Percentiles rank a stretch among this genome's conserved stretches.
phyloP scores from a whole-genome alignment of 37 sponge, comb jelly and placozoan genomes.

The Aphrocallistes beatrix region DNA sequence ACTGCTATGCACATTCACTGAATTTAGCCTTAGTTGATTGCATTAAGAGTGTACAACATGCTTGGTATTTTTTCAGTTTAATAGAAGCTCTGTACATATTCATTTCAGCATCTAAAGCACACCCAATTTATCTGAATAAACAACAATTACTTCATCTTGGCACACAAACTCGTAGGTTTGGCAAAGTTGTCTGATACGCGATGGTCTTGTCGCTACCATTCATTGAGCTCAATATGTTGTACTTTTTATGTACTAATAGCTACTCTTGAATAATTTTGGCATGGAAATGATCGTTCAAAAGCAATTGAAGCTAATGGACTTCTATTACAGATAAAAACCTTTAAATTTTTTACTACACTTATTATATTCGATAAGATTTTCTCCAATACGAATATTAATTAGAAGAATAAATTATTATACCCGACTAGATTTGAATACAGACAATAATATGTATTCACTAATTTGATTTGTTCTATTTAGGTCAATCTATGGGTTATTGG shows the following conservation, averaged over 20 bases:
- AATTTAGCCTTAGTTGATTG: slow-evolving; percentile 48
- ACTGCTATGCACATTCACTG: slow-evolving; percentile 47
- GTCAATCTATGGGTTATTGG: too few species aligned
- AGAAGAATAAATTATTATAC: too few species aligned
- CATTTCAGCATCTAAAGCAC: slow-evolving; percentile 28
- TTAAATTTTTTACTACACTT: slow-evolving; percentile 34
- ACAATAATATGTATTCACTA: too few species aligned
- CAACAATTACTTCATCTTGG: slow-evolving; percentile 34
- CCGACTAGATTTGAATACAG: too few species aligned
- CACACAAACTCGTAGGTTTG: slow-evolving; percentile 26
- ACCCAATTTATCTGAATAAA: slow-evolving; percentile 33
- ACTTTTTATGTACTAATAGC: slow-evolving; percentile 45
- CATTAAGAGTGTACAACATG: slow-evolving; percentile 28
- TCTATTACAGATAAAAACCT: slow-evolving; percentile 35
- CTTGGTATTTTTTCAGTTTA: slow-evolving; percentile 35
- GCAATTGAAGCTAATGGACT: slow-evolving; percentile 46
- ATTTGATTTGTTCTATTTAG: too few species aligned
- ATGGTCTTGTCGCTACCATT: slow-evolving; percentile 44
- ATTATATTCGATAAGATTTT: slow-evolving; percentile 30
- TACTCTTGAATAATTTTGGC: slow-evolving; percentile 34
- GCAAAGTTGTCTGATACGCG: slow-evolving; percentile 46
- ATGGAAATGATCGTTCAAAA: slow-evolving; percentile 35
- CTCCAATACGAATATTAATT: slow-evolving; percentile 36
- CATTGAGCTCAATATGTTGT: slow-evolving; percentile 26
- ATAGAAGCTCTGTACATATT: slow-evolving; percentile 31